Evolutionary conservation across 2,888 invertebrate genomes (phyloP).

Genomic region (Dryocosmus kuriphilus): DNA sequence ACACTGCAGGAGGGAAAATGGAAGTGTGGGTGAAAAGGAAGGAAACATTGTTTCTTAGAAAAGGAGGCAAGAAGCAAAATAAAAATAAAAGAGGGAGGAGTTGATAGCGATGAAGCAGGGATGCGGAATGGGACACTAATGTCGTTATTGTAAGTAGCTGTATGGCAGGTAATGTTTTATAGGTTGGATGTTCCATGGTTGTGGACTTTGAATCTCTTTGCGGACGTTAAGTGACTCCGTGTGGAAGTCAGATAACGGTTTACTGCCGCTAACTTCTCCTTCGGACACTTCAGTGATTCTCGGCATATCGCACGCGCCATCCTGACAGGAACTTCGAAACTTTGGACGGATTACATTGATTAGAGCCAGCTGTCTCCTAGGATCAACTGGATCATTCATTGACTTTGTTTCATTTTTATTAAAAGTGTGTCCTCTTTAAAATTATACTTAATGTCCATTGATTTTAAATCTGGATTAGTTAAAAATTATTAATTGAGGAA

Average conservation of each 20-base stretch:
- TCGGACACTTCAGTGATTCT: slow-evolving; percentile 43
- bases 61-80: background rate
- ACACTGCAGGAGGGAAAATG: too few relatives aligned
- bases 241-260: slow-evolving; percentile 72
- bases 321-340: slow-evolving; percentile 29
- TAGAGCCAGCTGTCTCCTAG: background rate
- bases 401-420: too few relatives aligned
- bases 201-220: slow-evolving; percentile 53
- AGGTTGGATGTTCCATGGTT: slow-evolving; percentile 53
- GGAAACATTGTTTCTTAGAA: background rate
- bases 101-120: background rate
- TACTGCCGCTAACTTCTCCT: slow-evolving; percentile 48
- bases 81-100: background rate
- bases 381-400: background rate
- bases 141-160: slow-evolving; percentile 72
- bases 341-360: slow-evolving; percentile 26
- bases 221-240: slow-evolving; percentile 73
- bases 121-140: slow-evolving; percentile 57
- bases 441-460: too few relatives aligned
- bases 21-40: background rate
- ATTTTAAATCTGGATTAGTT: too few relatives aligned
- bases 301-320: slow-evolving; percentile 6
- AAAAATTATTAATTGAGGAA: too few relatives aligned
- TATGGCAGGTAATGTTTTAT: slow-evolving; percentile 66
- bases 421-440: too few relatives aligned